phyloP scores from a whole-genome alignment of 2,797 vertebrate species.

The Trachops cirrhosus region DNA sequence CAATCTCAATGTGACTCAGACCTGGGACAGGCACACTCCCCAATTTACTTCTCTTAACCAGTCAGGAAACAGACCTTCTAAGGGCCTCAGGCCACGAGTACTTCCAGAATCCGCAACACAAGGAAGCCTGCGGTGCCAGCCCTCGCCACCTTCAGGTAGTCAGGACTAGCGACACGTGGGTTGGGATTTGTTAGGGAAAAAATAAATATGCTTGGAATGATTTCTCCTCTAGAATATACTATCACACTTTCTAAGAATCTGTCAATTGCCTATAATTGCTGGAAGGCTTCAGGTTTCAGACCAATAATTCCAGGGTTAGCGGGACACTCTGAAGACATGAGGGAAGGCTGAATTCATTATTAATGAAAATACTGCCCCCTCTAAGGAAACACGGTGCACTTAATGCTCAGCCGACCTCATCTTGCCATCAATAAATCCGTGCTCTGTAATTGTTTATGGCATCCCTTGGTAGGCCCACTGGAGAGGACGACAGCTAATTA shows the following conservation, averaged over 20 bases:
- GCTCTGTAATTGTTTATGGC: not conserved
- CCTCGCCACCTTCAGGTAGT: not conserved
- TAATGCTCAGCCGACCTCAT: slow-evolving; percentile 65
- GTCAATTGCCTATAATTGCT: slow-evolving; percentile 3
- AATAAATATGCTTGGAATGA: not conserved
- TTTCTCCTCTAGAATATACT: not conserved
- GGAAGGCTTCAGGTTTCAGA: slow-evolving; percentile 59
- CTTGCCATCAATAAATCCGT: slow-evolving; percentile 71
- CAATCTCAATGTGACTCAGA: slow-evolving; percentile 5
- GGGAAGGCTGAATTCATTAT: slow-evolving; percentile 79
- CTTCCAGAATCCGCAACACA: not conserved
- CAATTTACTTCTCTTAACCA: not conserved
- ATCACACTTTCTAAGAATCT: slow-evolving; percentile 48
- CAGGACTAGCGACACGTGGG: not conserved
- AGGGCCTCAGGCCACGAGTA: not conserved
- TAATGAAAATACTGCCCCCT: slow-evolving; percentile 76
- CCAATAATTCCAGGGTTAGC: slow-evolving; percentile 60
- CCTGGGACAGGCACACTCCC: not conserved
- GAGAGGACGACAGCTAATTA: slow-evolving; percentile 53
- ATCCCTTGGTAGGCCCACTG: slow-evolving; percentile 21
- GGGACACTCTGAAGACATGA: slow-evolving; percentile 69
- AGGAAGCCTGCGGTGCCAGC: not conserved
- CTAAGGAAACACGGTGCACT: slow-evolving; percentile 72
- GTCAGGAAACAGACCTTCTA: not conserved
- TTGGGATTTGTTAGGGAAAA: not conserved